Evolutionary conservation across 2,888 invertebrate genomes (phyloP), one percentile per base, ranked within the genome.

Genomic region (Cheilosia impressa): DNA sequence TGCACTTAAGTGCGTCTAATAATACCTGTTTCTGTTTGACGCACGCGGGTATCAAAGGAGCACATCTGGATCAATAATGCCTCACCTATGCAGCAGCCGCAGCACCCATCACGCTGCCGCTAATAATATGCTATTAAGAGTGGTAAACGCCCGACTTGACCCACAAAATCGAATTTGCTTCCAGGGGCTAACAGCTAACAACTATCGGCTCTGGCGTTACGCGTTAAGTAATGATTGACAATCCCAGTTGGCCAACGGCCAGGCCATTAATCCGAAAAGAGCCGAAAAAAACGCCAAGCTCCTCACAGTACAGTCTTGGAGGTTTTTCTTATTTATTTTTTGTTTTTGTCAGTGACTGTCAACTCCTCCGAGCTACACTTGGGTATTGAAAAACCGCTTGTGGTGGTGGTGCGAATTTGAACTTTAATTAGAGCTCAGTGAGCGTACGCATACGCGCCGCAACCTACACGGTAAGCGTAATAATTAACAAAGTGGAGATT

Each of bases 311-410:
- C 41, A 55, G 68, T 9, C 41, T 17, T 53, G 27, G 9, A 41
- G n/a, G n/a, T 45, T 45, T 4, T 43, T 43, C n/a, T 15, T 9
- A 13, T 41, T 41, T 41, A 0, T 41, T 9, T 13, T 17, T 27
- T 24, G 2, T 38, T 1, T 55, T 45, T 62, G 34, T 73, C 19
- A 50, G 52, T 63, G 68, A 79, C 75, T 80, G 75, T 84, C 71
- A 84, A 84, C 84, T 84, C 84, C 84, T 84, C 65, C 66, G 43
- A 84, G 80, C 84, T 75, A 80, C 80, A 84, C 80, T 79, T 79
- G 79, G 57, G 50, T 60, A 60, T 83, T 78, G 73, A 84, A 80
- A 55, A 80, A 50, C 43, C 24, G 41, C 52, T 27, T 38, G 38
- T 4, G 62, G 27, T 45, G 55, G 57, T 47, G 76, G 47, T 57